These are phyloP conservation scores for Borostomias antarcticus DNA, from an alignment of 2,797 vertebrate genomes.

Conservation along the genomic window DNA sequence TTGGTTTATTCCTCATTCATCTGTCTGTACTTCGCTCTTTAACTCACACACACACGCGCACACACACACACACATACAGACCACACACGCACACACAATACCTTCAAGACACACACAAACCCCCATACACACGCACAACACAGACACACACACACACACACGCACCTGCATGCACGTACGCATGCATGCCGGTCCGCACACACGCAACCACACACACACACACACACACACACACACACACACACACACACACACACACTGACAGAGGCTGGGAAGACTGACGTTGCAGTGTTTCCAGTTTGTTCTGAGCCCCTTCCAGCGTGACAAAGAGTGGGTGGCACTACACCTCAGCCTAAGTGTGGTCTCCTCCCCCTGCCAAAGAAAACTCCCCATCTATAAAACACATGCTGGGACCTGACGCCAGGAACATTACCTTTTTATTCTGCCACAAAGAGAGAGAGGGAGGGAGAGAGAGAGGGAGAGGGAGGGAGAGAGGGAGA, in stretches of 20 bases:
- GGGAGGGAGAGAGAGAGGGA: background rate
- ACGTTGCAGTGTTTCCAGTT: conserved; percentile 78
- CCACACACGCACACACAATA: conserved; percentile 11
- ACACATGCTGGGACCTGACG: conserved; percentile 66
- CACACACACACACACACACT: conserved; percentile 19
- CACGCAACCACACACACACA: background rate
- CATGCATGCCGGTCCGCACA: conserved; percentile 18
- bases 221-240: conserved; percentile 15
- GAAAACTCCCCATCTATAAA: conserved; percentile 77
- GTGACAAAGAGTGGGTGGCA: conserved; percentile 79
- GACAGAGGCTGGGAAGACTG: conserved; percentile 64
- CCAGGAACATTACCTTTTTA: conserved; percentile 79
- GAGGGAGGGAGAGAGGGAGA: background rate
- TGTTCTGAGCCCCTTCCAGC: conserved; percentile 76
- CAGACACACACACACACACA: conserved; percentile 19
- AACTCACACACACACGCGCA: conserved; percentile 15
- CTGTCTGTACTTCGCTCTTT: conserved; percentile 14
- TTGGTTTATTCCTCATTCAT: conserved; percentile 15
- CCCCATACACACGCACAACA: conserved; percentile 44
- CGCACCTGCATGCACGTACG: background rate
- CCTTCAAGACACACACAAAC: conserved; percentile 18
- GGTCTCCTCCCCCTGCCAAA: conserved; percentile 69
- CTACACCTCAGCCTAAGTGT: conserved; percentile 73
- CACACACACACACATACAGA: background rate
- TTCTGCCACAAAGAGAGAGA: conserved; percentile 62